phyloP scores from a whole-genome alignment of 2,113 vertebrate genomes.

The Coregonus clupeaformis region DNA sequence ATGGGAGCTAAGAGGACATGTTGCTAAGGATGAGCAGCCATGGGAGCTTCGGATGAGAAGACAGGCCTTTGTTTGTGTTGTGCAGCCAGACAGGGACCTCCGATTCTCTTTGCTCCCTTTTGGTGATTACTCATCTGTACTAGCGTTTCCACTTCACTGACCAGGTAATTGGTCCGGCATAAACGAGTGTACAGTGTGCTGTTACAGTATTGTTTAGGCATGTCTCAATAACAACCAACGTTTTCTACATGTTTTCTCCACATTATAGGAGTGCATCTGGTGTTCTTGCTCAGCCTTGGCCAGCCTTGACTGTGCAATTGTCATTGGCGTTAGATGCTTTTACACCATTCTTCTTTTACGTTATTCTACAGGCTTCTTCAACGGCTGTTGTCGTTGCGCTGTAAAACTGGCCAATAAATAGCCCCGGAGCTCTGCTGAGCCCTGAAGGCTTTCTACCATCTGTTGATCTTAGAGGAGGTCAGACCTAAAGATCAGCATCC shows the following conservation, averaged over 20 bases:
- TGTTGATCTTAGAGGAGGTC: conserved; percentile 39
- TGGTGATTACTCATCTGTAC: conserved; percentile 2
- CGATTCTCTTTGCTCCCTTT: conserved; percentile 25
- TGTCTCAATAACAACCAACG: too few relatives aligned
- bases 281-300: conserved; percentile 48
- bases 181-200: conserved; percentile 32
- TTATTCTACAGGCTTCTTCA: conserved; percentile 26
- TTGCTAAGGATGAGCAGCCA: conserved; percentile 5
- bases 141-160: conserved; percentile 38
- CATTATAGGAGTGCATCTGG: conserved; percentile 11
- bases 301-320: conserved; percentile 44
- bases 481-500: conserved; percentile 38
- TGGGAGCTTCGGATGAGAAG: conserved; percentile 12
- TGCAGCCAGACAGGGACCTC: conserved; percentile 39
- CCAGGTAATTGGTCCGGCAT: conserved; percentile 38
- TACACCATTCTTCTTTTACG: conserved; percentile 58
- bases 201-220: too few relatives aligned
- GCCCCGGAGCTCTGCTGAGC: conserved; percentile 47
- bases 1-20: not conserved
- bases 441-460: conserved; percentile 51
- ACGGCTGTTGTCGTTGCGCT: conserved; percentile 18
- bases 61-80: conserved; percentile 19
- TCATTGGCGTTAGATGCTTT: conserved; percentile 45
- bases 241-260: not conserved
- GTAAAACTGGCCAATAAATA: conserved; percentile 52